Base-by-base conservation (phyloP, 2,113 vertebrate species). In the Gallinago paraguaiae region DNA sequence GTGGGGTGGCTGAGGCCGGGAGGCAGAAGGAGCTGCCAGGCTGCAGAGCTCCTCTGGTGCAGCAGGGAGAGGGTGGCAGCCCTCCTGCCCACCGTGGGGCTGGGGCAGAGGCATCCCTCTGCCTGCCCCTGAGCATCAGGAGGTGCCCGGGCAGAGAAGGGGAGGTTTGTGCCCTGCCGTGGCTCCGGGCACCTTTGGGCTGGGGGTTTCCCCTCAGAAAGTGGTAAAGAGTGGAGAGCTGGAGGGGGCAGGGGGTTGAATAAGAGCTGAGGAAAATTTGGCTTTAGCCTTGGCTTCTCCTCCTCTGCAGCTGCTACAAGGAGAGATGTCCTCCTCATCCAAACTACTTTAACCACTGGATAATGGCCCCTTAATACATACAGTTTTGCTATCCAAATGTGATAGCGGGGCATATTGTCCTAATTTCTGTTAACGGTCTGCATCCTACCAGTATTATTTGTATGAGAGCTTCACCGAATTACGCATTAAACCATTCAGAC, bases 401-500 rank as follows among this genome's bases (percentile, higher is more conserved):
- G 92, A 88, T 96, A 22, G 89, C 17, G 33, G 92, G 97, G 96
- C 89, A 92, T 95, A 75, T 93, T 95, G 92, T 96, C 91, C 90
- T 95, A 30, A 95, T 87, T 96, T 95, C 82, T 92, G 88, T 97
- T 93, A 97, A 72, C 82, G 82, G 95, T 93, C 95, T 95, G 94
- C 92, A 95, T 96, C 79, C 93, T 97, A 90, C 93, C 97, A 97
- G 97, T 98, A 96, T 97, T 97, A 96, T 43, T 97, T 85, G 70
- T 85, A 96, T 89, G 93, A 97, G 96, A 93, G 93, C 97, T 96
- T 96, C 89, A 74, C 78, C 31, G 51, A 93, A 70, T 88, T 75
- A 19, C 0, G 6, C 77, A 69, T 91, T 1, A 74, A 92, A 92
- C 74, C 92, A 27, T 94, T 94, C 72, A 61, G 56, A 71, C 86